Evolutionary conservation across 2,797 vertebrate species (phyloP).

Genomic region (Kryptopterus vitreolus): DNA sequence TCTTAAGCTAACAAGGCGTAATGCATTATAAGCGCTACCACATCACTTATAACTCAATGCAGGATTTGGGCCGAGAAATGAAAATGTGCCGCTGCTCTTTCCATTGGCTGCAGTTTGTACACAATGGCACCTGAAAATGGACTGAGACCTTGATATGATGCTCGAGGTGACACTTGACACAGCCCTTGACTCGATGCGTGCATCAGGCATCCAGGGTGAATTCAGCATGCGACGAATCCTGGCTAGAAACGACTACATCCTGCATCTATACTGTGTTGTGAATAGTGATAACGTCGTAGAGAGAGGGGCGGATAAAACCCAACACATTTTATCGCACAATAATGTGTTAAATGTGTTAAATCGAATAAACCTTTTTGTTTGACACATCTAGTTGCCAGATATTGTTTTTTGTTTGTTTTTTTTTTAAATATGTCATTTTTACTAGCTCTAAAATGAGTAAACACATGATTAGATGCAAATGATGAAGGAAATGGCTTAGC

Average conservation of each 20-base stretch:
- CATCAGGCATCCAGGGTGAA: background rate
- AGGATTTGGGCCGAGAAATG: background rate
- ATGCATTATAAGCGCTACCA: background rate
- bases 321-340: conserved; percentile 10
- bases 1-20: background rate
- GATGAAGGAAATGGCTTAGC: background rate
- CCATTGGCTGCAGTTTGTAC: background rate
- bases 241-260: background rate
- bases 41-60: background rate
- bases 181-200: background rate
- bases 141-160: conserved; percentile 1
- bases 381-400: conserved; percentile 3
- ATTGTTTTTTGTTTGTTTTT: background rate
- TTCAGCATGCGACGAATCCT: background rate
- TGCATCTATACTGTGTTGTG: background rate
- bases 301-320: background rate
- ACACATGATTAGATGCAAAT: conserved; percentile 18
- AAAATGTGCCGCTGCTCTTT: background rate
- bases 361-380: background rate
- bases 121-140: background rate
- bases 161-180: background rate
- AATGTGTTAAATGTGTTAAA: conserved; percentile 14
- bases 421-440: background rate
- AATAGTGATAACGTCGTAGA: conserved; percentile 12
- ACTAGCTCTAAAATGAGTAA: background rate